A percentile compares a stretch with the other conserved stretches of the same genome.
Evolutionary conservation across 2,113 vertebrate genomes (phyloP).

Genomic region (Lucifuga dentata): DNA sequence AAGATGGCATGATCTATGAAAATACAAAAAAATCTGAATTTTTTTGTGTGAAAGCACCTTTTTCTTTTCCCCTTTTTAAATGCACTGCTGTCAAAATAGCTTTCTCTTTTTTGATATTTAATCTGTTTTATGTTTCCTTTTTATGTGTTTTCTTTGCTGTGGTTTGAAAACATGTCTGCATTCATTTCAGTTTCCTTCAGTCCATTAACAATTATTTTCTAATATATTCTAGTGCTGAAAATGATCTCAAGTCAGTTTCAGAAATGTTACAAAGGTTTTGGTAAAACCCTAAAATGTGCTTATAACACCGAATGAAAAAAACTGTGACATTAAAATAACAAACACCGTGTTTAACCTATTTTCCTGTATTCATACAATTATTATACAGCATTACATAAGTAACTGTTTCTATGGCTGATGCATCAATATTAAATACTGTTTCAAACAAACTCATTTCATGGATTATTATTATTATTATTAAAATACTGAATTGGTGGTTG

Average conservation of each 20-base stretch:
- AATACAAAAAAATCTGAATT: too few relatives aligned
- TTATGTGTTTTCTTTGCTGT: conserved; percentile 18
- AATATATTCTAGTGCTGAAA: too few relatives aligned
- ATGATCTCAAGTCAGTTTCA: not conserved
- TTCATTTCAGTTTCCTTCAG: conserved; percentile 20
- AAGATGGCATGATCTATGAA: too few relatives aligned
- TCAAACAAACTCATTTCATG: conserved; percentile 10
- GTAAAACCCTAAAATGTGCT: not conserved
- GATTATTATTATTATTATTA: not conserved
- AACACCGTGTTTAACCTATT: conserved; percentile 3
- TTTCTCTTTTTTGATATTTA: not conserved
- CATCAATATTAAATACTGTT: conserved; percentile 8
- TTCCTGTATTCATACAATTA: conserved; percentile 10
- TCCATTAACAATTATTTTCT: conserved; percentile 16
- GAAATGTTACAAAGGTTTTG: not conserved
- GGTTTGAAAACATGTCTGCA: conserved; percentile 10
- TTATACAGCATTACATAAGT: conserved; percentile 6
- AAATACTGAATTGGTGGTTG: not conserved
- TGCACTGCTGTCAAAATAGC: not conserved
- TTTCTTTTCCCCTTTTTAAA: not conserved
- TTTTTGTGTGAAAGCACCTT: too few relatives aligned
- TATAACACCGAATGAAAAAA: not conserved
- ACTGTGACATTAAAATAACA: not conserved
- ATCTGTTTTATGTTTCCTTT: conserved; percentile 11
- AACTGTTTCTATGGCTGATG: conserved; percentile 9